Evolutionary conservation across 2,888 invertebrate genomes (phyloP), one percentile per base, ranked within the genome.

Genomic region (Formica aserva): DNA sequence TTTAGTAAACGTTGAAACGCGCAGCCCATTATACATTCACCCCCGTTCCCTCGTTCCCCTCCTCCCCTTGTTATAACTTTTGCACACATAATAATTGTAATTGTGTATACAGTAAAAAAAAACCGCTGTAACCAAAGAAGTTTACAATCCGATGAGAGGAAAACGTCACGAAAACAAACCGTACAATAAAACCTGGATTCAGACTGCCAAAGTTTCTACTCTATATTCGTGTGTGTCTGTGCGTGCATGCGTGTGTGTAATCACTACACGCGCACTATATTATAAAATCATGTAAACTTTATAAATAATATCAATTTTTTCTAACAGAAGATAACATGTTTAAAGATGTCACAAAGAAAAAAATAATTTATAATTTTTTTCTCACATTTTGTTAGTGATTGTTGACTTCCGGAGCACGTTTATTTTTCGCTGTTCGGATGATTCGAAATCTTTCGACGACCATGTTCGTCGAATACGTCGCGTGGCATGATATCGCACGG

Each of bases 401-500:
- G 8, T 35, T 38, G 38, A 9, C 41, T 35, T 75, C 22, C 5
- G 26, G 22, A 29, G 60, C 41, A 26, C 69, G 1, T n/a, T 18
- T 48, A 63, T 26, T 71, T 65, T 67, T 60, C 76, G n/a, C 45
- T 62, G 22, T 9, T 29, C 66, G 32, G n/a, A 29, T 22, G 22
- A 22, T 22, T 0, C 22, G 22, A 22, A 22, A 22, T 22, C 22
- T 22, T 22, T 22, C 22, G 57, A 62, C 9, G 48, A 26, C 67
- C 52, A n/a, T 81, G 74, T 63, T 83, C 84, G 65, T 85, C 86
- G 78, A 88, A 88, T 22, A 82, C 87, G 41, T 89, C 84, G 67
- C 84, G 85, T 32, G 91, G 87, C 85, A 91, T 89, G 63, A 90
- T 88, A 52, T 92, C 90, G 74, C 85, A 87, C 22, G 91, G 89